phyloP scores from a whole-genome alignment of 2,888 invertebrate species.

The Drosophila mulleri region DNA sequence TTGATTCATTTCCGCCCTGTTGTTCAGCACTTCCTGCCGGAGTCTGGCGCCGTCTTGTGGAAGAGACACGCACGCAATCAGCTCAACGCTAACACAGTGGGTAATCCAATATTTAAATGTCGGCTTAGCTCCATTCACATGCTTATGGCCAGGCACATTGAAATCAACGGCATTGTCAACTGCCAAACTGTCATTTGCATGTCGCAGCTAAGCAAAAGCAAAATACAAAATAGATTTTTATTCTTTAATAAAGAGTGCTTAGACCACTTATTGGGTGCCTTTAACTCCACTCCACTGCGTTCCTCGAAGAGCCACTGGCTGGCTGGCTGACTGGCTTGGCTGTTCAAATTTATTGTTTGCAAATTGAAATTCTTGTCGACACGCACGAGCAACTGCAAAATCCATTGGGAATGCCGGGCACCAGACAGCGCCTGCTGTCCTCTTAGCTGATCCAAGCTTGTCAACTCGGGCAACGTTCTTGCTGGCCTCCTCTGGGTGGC shows the following conservation, averaged over 20 bases:
- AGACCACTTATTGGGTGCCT: constrained; percentile 32
- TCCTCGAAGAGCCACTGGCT: constrained; percentile 60
- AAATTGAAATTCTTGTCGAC: constrained; percentile 81
- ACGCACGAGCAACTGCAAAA: constrained; percentile 74
- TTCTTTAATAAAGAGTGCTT: constrained; percentile 53
- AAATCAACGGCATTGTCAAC: constrained; percentile 65
- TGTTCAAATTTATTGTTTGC: constrained; percentile 78
- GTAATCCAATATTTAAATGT: constrained; percentile 51
- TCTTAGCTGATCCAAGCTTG: constrained; percentile 88
- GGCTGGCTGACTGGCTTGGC: constrained; percentile 55
- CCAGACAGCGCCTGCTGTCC: constrained; percentile 36
- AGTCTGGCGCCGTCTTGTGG: constrained; percentile 26
- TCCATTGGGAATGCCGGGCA: constrained; percentile 71
- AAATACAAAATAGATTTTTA: constrained; percentile 40
- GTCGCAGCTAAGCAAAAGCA: constrained; percentile 27
- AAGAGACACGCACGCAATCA: constrained; percentile 27
- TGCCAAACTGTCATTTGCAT: constrained; percentile 72
- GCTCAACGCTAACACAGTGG: constrained; percentile 46
- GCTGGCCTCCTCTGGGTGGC: constrained; percentile 39
- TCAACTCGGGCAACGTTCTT: constrained; percentile 45
- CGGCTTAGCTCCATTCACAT: constrained; percentile 66
- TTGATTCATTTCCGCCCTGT: constrained; percentile 76
- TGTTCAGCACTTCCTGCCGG: constrained; percentile 62
- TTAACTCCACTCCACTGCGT: neutral
- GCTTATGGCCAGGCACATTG: constrained; percentile 42